A percentile compares a stretch with the other conserved stretches of the same genome.
Conservation (phyloP, 2,113 vertebrate species). For the Marcusenius ussheri region DNA sequence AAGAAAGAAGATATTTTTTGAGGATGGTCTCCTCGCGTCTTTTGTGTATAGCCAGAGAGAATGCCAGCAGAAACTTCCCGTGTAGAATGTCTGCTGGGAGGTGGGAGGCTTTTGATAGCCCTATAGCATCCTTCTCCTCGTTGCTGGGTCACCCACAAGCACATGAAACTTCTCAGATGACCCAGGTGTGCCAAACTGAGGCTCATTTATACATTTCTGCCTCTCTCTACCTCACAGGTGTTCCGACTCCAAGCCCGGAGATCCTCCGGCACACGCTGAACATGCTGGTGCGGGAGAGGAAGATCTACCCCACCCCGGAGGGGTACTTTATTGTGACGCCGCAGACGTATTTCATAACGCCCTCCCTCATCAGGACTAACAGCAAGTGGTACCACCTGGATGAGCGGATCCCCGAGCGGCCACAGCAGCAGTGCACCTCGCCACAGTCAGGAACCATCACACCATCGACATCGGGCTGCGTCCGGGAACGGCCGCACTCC, state of each 20-base stretch:
- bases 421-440: slow-evolving; percentile 87
- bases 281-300: slow-evolving; percentile 91
- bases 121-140: neutral
- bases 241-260: slow-evolving; percentile 93
- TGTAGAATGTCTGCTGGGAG: neutral
- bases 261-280: slow-evolving; percentile 89
- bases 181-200: neutral
- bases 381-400: slow-evolving; percentile 99
- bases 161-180: neutral
- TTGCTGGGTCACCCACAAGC: neutral
- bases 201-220: neutral
- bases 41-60: neutral
- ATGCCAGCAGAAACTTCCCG: neutral
- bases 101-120: neutral
- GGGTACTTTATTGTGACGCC: slow-evolving; percentile 98
- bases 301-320: slow-evolving; percentile 92
- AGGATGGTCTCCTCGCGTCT: neutral
- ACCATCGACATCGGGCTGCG: slow-evolving; percentile 81
- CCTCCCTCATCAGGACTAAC: slow-evolving; percentile 93
- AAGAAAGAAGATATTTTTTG: neutral
- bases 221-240: slow-evolving; percentile 64
- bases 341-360: slow-evolving; percentile 97
- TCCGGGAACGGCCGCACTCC: slow-evolving; percentile 79
- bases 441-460: slow-evolving; percentile 86
- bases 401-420: slow-evolving; percentile 80